These are phyloP conservation scores for Panthera uncia DNA, from an alignment of 2,113 vertebrate species.

Conservation along the genomic window DNA sequence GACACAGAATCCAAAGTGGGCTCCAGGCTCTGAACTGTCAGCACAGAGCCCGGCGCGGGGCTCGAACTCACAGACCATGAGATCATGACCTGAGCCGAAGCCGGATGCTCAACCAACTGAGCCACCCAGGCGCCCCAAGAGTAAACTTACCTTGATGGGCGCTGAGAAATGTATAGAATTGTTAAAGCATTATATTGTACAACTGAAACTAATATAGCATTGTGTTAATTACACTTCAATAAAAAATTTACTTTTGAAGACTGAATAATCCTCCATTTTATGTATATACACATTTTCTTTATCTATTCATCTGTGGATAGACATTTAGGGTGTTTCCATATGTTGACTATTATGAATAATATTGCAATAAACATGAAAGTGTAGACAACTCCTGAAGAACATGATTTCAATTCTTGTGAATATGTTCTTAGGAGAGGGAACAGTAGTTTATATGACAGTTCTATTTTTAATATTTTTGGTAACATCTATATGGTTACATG, in stretches of 20 bases:
- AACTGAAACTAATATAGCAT: background rate
- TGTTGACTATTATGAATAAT: background rate
- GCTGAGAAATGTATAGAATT: background rate
- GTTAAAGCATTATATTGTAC: background rate
- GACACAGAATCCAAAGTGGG: too few species aligned
- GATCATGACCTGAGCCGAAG: too few species aligned
- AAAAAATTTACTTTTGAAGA: background rate
- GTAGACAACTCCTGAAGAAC: background rate
- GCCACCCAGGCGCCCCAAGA: background rate
- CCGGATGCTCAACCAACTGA: too few species aligned
- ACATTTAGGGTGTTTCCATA: background rate
- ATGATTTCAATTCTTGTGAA: background rate
- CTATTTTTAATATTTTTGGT: background rate
- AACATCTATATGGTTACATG: background rate
- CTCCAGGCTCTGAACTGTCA: too few species aligned
- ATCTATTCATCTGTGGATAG: background rate
- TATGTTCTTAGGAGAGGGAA: background rate
- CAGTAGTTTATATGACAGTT: background rate
- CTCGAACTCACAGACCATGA: too few species aligned
- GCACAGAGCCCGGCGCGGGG: too few species aligned
- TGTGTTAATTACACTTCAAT: background rate
- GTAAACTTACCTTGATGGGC: background rate
- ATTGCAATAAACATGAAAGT: background rate
- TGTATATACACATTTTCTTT: background rate
- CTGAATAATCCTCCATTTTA: background rate